These are phyloP conservation scores for Nomada lathburiana DNA, from an alignment of 2,888 invertebrate genomes.

Conservation along the genomic window DNA sequence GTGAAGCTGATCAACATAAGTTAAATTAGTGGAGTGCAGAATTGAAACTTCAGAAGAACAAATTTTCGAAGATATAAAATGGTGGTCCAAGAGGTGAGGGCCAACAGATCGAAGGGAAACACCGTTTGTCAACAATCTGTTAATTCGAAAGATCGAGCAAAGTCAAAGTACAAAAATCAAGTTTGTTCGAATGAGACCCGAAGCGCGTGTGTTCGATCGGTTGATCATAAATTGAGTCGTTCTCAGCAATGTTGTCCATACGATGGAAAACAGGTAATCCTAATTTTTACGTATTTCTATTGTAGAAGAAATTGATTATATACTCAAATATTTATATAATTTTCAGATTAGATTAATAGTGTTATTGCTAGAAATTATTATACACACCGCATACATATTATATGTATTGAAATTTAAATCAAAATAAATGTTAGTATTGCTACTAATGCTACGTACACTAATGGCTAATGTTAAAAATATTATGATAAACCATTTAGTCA, in stretches of 20 bases:
- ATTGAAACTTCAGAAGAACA: background rate
- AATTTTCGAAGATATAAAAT: background rate
- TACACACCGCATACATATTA: background rate
- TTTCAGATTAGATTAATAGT: too few species aligned
- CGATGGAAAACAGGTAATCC: constrained; percentile 34
- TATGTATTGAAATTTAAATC: background rate
- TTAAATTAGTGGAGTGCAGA: background rate
- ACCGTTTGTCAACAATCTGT: background rate
- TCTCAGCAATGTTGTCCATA: constrained; percentile 6
- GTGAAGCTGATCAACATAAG: background rate
- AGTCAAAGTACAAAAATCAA: constrained; percentile 11
- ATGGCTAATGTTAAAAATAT: background rate
- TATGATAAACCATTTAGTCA: constrained; percentile 17
- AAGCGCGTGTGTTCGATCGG: background rate
- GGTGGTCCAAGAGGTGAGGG: constrained; percentile 4
- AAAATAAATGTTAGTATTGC: background rate
- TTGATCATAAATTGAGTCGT: constrained; percentile 5
- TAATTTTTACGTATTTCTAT: background rate
- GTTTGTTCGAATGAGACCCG: background rate
- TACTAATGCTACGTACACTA: background rate
- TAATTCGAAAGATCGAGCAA: constrained; percentile 5
- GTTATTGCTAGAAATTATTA: too few species aligned
- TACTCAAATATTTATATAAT: too few species aligned
- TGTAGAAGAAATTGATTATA: background rate
- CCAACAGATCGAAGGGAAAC: background rate